Percentiles rank a stretch among this genome's conserved stretches.
Evolutionary conservation across 2,113 vertebrate genomes (phyloP).

Genomic region (Xyrauchen texanus): DNA sequence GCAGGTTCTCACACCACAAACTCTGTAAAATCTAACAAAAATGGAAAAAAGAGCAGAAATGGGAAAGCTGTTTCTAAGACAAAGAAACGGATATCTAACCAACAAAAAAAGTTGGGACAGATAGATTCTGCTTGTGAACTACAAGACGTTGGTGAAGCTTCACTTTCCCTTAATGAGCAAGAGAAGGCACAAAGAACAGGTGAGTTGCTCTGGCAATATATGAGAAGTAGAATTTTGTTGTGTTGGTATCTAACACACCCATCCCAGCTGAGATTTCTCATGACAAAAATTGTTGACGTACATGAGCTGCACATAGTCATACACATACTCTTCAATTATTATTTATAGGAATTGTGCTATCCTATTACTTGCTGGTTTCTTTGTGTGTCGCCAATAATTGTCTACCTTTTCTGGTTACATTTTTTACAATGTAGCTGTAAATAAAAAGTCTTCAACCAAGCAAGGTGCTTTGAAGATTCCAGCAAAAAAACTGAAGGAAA

Average conservation of each 20-base stretch:
- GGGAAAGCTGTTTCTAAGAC: constrained; percentile 5
- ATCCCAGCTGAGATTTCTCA: no score
- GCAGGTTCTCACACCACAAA: neutral
- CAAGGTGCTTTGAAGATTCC: neutral
- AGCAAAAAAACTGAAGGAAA: neutral
- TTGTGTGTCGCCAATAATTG: neutral
- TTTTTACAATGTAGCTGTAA: neutral
- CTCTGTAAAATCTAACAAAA: neutral
- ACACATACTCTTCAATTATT: no score
- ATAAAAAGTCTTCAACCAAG: constrained; percentile 1
- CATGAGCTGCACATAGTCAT: no score
- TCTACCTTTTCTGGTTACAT: neutral
- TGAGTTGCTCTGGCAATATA: neutral
- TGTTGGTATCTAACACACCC: neutral
- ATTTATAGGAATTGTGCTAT: no score
- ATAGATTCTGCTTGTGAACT: neutral
- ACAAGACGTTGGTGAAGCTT: neutral
- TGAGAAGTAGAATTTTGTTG: no score
- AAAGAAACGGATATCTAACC: neutral
- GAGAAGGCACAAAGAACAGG: constrained; percentile 27
- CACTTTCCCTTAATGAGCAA: neutral
- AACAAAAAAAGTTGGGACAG: neutral
- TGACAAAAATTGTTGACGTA: no score
- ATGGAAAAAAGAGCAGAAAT: neutral
- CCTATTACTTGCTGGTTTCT: no score